phyloP scores from a whole-genome alignment of 2,888 invertebrate genomes.

The Leucophora obtusa region DNA sequence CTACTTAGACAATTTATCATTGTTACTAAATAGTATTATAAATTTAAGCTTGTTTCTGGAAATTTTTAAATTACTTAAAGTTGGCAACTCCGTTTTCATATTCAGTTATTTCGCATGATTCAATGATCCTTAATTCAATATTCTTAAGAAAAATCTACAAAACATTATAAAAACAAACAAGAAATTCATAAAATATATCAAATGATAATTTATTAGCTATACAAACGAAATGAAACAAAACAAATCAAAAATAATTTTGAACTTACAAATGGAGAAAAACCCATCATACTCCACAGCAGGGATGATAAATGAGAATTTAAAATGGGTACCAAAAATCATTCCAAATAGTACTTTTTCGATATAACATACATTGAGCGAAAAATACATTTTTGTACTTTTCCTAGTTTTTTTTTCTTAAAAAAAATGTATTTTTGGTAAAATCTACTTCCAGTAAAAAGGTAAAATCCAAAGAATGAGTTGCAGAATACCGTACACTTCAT shows the following conservation, averaged over 20 bases:
- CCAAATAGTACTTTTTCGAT: too few species aligned
- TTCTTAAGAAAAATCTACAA: constrained; percentile 56
- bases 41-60: too few species aligned
- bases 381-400: too few species aligned
- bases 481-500: too few species aligned
- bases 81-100: constrained; percentile 34
- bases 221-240: constrained; percentile 53
- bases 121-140: constrained; percentile 40
- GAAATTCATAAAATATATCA: constrained; percentile 56
- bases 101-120: constrained; percentile 13
- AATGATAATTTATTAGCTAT: constrained; percentile 61
- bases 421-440: too few species aligned
- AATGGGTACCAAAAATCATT: too few species aligned
- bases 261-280: constrained; percentile 4
- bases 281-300: background rate
- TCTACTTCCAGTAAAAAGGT: too few species aligned
- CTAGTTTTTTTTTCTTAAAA: too few species aligned
- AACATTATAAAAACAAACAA: constrained; percentile 55
- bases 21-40: too few species aligned
- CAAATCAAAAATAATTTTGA: constrained; percentile 45
- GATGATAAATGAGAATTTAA: background rate
- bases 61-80: background rate
- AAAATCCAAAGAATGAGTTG: too few species aligned
- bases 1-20: too few species aligned
- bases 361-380: too few species aligned